phyloP scores from a whole-genome alignment of 2,888 invertebrate genomes.

The Drosophila picticornis region DNA sequence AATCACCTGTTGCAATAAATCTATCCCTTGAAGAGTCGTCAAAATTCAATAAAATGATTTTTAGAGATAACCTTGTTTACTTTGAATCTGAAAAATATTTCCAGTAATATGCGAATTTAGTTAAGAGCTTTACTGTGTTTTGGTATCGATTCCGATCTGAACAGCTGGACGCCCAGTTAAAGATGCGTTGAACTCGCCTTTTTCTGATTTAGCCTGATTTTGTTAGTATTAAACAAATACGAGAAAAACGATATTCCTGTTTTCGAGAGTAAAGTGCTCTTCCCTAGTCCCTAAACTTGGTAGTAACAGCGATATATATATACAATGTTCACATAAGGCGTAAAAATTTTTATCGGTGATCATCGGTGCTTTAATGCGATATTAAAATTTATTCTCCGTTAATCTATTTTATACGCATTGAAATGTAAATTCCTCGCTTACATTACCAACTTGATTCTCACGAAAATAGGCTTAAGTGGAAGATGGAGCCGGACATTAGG shows the following conservation, averaged over 20 bases:
- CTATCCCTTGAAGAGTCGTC: conserved; percentile 1
- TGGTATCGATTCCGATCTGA: background rate
- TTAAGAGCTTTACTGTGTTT: background rate
- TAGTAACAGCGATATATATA: background rate
- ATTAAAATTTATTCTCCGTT: background rate
- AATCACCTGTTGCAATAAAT: conserved; percentile 1
- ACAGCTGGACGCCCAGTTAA: background rate
- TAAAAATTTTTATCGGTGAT: background rate
- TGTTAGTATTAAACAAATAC: background rate
- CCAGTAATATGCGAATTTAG: background rate
- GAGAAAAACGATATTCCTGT: background rate
- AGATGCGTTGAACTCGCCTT: background rate
- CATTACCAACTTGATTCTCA: background rate
- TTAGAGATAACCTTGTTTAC: background rate
- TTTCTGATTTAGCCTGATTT: background rate
- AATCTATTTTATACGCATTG: background rate
- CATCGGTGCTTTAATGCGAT: background rate
- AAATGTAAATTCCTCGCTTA: background rate
- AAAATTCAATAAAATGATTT: background rate
- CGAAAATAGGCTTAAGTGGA: background rate
- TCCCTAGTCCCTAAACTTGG: background rate
- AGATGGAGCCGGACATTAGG: background rate
- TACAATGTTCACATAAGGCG: background rate
- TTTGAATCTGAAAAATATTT: background rate
- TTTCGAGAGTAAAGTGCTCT: background rate